phyloP scores from a whole-genome alignment of 2,888 invertebrate genomes.

The Tetragonisca angustula region DNA sequence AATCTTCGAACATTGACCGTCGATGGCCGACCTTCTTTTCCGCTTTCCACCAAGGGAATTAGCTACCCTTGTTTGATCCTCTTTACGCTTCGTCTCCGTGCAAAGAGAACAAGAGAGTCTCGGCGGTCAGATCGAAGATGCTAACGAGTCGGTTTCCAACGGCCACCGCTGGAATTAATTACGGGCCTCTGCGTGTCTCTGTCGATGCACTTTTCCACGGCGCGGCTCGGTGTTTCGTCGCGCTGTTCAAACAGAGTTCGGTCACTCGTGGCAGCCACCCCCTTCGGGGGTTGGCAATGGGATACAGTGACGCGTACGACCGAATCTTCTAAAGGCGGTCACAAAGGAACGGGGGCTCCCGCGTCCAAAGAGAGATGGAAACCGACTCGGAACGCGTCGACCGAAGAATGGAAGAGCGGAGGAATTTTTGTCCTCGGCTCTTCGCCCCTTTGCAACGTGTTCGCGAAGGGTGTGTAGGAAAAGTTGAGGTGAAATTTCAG shows the following conservation, averaged over 20 bases:
- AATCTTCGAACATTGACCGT: slow-evolving; percentile 17
- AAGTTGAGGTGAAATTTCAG: neutral
- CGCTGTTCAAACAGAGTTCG: slow-evolving; percentile 1
- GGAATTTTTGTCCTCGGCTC: slow-evolving; percentile 18
- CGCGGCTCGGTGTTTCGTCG: slow-evolving; percentile 8
- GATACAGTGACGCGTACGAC: neutral
- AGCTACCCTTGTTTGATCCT: slow-evolving; percentile 14
- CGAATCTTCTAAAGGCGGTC: neutral
- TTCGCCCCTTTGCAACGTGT: neutral
- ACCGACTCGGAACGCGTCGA: neutral
- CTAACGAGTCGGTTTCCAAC: slow-evolving; percentile 51
- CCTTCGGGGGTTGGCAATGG: neutral
- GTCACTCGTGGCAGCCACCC: neutral
- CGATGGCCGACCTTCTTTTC: slow-evolving; percentile 2
- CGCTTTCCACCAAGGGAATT: slow-evolving; percentile 1
- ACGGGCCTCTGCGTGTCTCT: slow-evolving; percentile 12
- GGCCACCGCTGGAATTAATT: slow-evolving; percentile 52
- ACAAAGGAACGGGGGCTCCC: slow-evolving; percentile 1
- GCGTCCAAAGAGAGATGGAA: neutral
- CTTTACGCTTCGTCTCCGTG: slow-evolving; percentile 41
- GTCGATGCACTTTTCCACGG: slow-evolving; percentile 17
- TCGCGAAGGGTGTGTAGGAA: neutral
- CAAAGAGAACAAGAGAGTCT: slow-evolving; percentile 5
- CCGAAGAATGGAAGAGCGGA: neutral
- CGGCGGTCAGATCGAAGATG: slow-evolving; percentile 56